Conservation (phyloP, 2,797 vertebrate genomes). For the Nannoperca obscura region DNA sequence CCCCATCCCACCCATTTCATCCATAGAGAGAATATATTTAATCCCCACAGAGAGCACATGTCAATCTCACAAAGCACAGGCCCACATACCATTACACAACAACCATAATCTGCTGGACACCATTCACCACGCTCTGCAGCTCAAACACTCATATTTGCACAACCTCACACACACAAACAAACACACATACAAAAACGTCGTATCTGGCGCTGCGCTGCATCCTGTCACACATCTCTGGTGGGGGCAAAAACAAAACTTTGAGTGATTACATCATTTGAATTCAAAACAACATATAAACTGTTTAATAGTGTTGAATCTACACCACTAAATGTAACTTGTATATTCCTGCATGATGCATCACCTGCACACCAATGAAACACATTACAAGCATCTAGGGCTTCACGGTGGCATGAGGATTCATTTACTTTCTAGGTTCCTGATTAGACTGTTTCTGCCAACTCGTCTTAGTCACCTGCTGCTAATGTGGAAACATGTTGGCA, state of each 20-base stretch:
- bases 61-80: slow-evolving; percentile 47
- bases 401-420: not conserved
- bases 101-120: slow-evolving; percentile 52
- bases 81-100: slow-evolving; percentile 59
- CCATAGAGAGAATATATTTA: slow-evolving; percentile 19
- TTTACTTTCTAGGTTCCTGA: slow-evolving; percentile 21
- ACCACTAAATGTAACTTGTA: not conserved
- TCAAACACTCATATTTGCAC: not conserved
- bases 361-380: not conserved
- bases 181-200: slow-evolving; percentile 14
- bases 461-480: slow-evolving; percentile 19
- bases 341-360: not conserved
- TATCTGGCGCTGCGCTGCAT: slow-evolving; percentile 2
- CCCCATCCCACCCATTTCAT: slow-evolving; percentile 16
- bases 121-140: not conserved
- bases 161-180: not conserved
- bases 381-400: not conserved
- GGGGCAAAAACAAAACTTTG: not conserved
- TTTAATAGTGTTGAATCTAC: not conserved
- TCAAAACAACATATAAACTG: not conserved
- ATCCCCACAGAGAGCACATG: slow-evolving; percentile 46
- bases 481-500: not conserved
- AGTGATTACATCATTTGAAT: not conserved
- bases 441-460: slow-evolving; percentile 5
- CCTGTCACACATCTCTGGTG: slow-evolving; percentile 9